A percentile compares a stretch with the other conserved stretches of the same genome.
Evolutionary conservation across 2,888 invertebrate genomes (phyloP).

Genomic region (Blastobasis lacticolella): DNA sequence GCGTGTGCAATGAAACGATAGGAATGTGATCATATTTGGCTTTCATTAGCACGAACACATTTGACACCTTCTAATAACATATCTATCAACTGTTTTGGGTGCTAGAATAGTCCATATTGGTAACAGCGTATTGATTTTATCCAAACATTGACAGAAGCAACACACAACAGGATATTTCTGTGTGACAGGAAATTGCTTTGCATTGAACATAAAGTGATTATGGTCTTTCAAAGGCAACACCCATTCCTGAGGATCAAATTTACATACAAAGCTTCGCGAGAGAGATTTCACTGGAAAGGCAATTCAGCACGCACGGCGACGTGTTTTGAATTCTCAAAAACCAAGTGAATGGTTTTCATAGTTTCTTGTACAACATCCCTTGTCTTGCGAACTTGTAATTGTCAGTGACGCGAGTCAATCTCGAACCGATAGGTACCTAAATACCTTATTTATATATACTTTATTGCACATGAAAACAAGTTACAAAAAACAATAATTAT

Average conservation of each 20-base stretch:
- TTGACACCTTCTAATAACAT: too few relatives aligned
- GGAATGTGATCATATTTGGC: constrained; percentile 25
- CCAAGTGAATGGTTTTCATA: neutral
- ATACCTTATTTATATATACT: too few relatives aligned
- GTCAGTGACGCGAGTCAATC: constrained; percentile 17
- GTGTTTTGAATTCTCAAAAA: constrained; percentile 6
- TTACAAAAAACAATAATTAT: too few relatives aligned
- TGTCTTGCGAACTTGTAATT: too few relatives aligned
- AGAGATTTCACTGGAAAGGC: constrained; percentile 4
- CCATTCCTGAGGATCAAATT: constrained; percentile 10
- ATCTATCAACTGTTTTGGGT: too few relatives aligned
- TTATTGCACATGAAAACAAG: too few relatives aligned
- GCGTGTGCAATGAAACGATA: constrained; percentile 33
- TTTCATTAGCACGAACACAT: constrained; percentile 15
- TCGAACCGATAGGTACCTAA: constrained; percentile 7
- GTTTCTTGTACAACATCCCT: too few relatives aligned
- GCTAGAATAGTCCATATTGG: too few relatives aligned
- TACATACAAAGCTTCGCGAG: constrained; percentile 20
- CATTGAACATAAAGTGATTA: neutral
- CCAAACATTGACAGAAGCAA: too few relatives aligned
- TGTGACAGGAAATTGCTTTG: too few relatives aligned
- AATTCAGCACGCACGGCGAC: constrained; percentile 6
- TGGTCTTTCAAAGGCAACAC: constrained; percentile 6
- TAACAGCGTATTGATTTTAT: too few relatives aligned
- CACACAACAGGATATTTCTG: too few relatives aligned